Evolutionary conservation across 1,140 invertebrate species (phyloP), one percentile per base, ranked within the genome.

Genomic region (Drosophila yakuba): DNA sequence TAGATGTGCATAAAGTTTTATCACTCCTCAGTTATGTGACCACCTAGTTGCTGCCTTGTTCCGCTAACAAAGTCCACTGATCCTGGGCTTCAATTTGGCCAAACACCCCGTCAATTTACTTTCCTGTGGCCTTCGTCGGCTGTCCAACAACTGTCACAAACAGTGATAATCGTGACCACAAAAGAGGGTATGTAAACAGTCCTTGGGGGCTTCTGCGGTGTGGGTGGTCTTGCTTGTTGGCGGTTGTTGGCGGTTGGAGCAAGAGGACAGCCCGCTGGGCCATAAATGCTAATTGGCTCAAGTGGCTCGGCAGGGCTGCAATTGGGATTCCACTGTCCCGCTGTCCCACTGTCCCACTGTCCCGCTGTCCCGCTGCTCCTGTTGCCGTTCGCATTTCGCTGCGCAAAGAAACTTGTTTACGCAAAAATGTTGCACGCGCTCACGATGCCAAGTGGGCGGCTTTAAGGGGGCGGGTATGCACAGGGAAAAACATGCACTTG

Each of bases 351-450:
- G 32, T 32, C 23, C 28, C 48, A n/a, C 48, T 36, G 32, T 32
- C 23, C 28, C 48, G 43, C 61, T 15, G 35, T 12, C 4, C 12
- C 38, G 12, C 38, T 14, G 38, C 35, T 64, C 20, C 48, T 59
- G 62, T 17, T 43, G 52, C 38, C 51, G 52, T 43, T 79, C 66
- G 64, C 75, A 84, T 83, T 83, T 83, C 76, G 76, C 44, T 84
- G 77, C 77, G 84, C 62, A 80, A 84, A 76, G 80, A 72, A 80
- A 69, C 64, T 83, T 83, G 80, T 83, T 83, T 84, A 84, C 80
- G 75, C 69, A 83, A 84, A 83, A 78, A 83, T 74, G 75, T 80
- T 75, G 71, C 64, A 69, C 60, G 64, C 75, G 54, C 41, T 41
- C 48, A 59, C 58, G 32, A 35, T 58, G 60, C 47, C 55, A 74